phyloP scores from a whole-genome alignment of 2,888 invertebrate genomes.

The Automeris io region DNA sequence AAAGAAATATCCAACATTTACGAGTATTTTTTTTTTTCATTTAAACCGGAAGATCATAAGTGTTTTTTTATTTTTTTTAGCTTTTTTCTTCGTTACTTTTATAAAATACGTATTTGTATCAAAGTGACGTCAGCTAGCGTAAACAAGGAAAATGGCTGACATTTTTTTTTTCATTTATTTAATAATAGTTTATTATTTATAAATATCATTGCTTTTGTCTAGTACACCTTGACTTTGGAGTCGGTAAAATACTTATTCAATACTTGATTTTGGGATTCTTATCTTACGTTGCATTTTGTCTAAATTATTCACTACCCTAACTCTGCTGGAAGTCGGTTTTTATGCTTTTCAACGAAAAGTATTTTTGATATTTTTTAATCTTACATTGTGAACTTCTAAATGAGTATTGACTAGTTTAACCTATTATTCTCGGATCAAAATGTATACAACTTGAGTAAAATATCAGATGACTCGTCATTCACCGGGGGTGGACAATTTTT shows the following conservation, averaged over 20 bases:
- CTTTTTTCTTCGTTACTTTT: constrained; percentile 46
- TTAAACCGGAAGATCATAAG: constrained; percentile 69
- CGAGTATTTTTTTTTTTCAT: constrained; percentile 29
- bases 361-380: constrained; percentile 19
- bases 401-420: constrained; percentile 22
- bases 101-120: constrained; percentile 75
- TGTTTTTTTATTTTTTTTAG: constrained; percentile 55
- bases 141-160: constrained; percentile 66
- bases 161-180: constrained; percentile 38
- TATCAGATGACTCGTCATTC: not conserved
- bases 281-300: constrained; percentile 71
- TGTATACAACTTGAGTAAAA: not conserved
- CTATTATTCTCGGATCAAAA: not conserved
- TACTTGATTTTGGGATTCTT: constrained; percentile 67
- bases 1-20: constrained; percentile 64
- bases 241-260: constrained; percentile 75
- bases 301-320: constrained; percentile 64
- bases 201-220: constrained; percentile 74
- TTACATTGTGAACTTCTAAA: constrained; percentile 18
- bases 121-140: constrained; percentile 69
- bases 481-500: not conserved
- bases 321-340: constrained; percentile 49
- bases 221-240: constrained; percentile 63
- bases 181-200: constrained; percentile 52
- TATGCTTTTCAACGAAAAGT: constrained; percentile 4